These are phyloP conservation scores for Merodon equestris DNA, from an alignment of 2,888 invertebrate genomes.

Conservation along the genomic window DNA sequence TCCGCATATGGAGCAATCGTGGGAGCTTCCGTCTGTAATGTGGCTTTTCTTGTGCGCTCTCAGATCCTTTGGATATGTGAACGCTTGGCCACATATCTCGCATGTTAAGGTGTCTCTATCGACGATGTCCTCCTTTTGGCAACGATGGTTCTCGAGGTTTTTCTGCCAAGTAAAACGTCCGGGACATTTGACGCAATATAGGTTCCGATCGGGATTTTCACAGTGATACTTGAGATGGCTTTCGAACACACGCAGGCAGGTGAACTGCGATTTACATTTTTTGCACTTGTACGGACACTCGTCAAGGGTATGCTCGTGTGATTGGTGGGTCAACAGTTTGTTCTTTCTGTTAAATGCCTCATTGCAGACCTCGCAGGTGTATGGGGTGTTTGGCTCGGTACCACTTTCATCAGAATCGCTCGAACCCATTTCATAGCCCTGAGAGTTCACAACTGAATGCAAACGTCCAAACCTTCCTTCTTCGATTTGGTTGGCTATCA, in stretches of 20 bases:
- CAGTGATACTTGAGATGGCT: slow-evolving; percentile 80
- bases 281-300: slow-evolving; percentile 80
- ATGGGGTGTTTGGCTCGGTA: slow-evolving; percentile 55
- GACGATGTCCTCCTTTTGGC: slow-evolving; percentile 58
- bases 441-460: slow-evolving; percentile 73
- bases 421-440: slow-evolving; percentile 76
- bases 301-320: slow-evolving; percentile 75
- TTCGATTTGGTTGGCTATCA: slow-evolving; percentile 71
- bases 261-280: slow-evolving; percentile 80
- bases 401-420: slow-evolving; percentile 76
- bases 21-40: slow-evolving; percentile 73
- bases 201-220: slow-evolving; percentile 72
- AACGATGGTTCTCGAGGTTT: slow-evolving; percentile 74
- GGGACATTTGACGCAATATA: slow-evolving; percentile 74
- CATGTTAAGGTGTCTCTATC: slow-evolving; percentile 74
- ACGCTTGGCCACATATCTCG: slow-evolving; percentile 81
- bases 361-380: slow-evolving; percentile 73
- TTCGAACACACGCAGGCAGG: slow-evolving; percentile 79
- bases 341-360: slow-evolving; percentile 73
- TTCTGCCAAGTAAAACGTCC: slow-evolving; percentile 76
- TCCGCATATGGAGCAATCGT: slow-evolving; percentile 63
- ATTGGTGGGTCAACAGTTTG: slow-evolving; percentile 73
- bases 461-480: slow-evolving; percentile 71
- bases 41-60: slow-evolving; percentile 82
- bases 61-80: slow-evolving; percentile 82